Evolutionary conservation across 1,140 invertebrate genomes (phyloP).

Genomic region (Steinernema khuongi): DNA sequence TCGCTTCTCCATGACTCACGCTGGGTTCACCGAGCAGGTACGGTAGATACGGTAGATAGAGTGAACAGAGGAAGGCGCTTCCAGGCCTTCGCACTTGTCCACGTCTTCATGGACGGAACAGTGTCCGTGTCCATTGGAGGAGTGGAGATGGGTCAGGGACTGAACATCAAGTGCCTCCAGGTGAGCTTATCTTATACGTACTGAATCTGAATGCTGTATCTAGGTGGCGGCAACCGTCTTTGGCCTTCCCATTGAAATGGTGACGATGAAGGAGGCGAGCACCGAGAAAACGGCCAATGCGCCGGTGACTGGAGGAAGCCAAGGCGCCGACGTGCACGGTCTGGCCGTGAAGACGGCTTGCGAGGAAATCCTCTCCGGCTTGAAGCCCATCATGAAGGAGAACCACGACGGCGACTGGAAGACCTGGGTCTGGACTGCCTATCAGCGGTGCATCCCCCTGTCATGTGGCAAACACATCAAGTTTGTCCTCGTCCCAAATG

Average conservation of each 20-base stretch:
- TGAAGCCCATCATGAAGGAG: slow-evolving; percentile 71
- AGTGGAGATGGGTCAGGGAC: slow-evolving; percentile 49
- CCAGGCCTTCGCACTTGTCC: slow-evolving; percentile 30
- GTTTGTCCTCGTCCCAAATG: slow-evolving; percentile 23
- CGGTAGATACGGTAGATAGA: neutral
- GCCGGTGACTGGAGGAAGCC: slow-evolving; percentile 80
- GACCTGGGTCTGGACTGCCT: slow-evolving; percentile 71
- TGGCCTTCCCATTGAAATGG: slow-evolving; percentile 70
- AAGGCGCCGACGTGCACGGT: slow-evolving; percentile 82
- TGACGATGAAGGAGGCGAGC: slow-evolving; percentile 78
- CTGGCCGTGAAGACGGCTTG: slow-evolving; percentile 85
- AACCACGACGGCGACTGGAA: slow-evolving; percentile 76
- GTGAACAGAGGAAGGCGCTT: neutral
- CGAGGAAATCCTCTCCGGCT: slow-evolving; percentile 69
- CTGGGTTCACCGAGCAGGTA: slow-evolving; percentile 74
- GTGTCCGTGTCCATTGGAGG: slow-evolving; percentile 44
- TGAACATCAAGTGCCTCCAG: slow-evolving; percentile 42
- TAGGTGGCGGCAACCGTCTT: slow-evolving; percentile 64
- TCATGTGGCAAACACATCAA: slow-evolving; percentile 32
- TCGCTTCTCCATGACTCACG: slow-evolving; percentile 80
- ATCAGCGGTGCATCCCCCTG: slow-evolving; percentile 33
- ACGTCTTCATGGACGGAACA: slow-evolving; percentile 42
- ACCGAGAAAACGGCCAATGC: slow-evolving; percentile 90
- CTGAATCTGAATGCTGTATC: slow-evolving; percentile 60
- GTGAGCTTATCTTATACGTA: slow-evolving; percentile 36